Conservation (phyloP, 2,113 vertebrate species). For the Catharus minimus region DNA sequence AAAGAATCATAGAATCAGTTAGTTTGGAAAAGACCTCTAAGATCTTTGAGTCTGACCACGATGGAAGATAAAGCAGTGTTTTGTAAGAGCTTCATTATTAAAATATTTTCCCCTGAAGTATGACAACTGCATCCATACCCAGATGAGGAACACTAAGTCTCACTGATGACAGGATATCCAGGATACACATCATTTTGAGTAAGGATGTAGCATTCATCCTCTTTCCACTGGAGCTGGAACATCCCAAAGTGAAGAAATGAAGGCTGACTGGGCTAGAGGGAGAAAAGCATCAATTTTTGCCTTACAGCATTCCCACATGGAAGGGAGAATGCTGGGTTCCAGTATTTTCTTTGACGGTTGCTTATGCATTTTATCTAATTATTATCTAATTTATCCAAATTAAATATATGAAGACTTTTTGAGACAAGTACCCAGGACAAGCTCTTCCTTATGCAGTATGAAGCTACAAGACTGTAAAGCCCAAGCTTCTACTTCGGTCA, state of each 20-base stretch:
- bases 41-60: neutral
- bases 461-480: neutral
- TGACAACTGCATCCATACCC: neutral
- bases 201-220: neutral
- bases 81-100: neutral
- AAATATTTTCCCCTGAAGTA: neutral
- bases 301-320: neutral
- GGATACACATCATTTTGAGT: neutral
- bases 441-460: neutral
- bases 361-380: neutral
- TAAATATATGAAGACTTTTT: neutral
- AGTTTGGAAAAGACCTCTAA: neutral
- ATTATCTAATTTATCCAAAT: neutral
- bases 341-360: neutral
- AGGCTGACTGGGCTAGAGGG: neutral
- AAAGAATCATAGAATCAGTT: neutral
- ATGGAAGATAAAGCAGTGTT: neutral
- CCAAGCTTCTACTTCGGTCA: neutral
- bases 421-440: neutral
- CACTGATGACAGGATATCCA: neutral
- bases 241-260: neutral
- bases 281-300: neutral
- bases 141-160: neutral
- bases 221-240: neutral
- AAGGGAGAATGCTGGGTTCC: neutral